Evolutionary conservation across 2,797 vertebrate species (phyloP).

Genomic region (Amblyraja radiata): DNA sequence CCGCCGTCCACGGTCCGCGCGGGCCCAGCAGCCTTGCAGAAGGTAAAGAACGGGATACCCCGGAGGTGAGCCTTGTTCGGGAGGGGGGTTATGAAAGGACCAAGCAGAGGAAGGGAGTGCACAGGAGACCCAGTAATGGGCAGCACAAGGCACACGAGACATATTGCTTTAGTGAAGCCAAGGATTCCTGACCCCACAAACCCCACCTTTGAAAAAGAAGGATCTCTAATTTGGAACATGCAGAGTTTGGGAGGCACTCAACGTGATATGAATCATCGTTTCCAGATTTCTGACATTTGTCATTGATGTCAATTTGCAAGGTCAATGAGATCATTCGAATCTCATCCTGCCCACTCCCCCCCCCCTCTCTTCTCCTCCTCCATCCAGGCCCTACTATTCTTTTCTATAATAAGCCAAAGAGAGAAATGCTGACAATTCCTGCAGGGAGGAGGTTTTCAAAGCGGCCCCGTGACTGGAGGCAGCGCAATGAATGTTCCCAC

Average conservation of each 20-base stretch:
- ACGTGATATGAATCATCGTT: conserved; percentile 16
- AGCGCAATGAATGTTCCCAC: conserved; percentile 24
- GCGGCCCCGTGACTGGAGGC: conserved; percentile 23
- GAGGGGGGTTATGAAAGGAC: background rate
- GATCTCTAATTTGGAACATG: conserved; percentile 28
- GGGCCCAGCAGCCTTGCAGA: background rate
- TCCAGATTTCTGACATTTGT: conserved; percentile 33
- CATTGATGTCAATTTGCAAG: conserved; percentile 34
- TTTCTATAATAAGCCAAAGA: conserved; percentile 9
- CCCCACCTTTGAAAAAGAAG: background rate
- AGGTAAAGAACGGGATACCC: background rate
- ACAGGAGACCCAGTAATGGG: background rate
- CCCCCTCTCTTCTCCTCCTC: background rate
- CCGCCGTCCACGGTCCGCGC: background rate
- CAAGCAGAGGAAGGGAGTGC: background rate
- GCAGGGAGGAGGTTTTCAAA: background rate
- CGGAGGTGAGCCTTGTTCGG: background rate
- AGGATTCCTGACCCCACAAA: conserved; percentile 10
- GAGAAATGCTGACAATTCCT: conserved; percentile 27
- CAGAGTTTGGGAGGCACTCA: background rate
- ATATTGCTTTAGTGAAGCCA: background rate
- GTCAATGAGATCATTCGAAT: conserved; percentile 28
- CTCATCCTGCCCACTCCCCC: background rate
- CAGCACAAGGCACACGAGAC: conserved; percentile 19
- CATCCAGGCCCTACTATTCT: background rate